A percentile compares a stretch with the other conserved stretches of the same genome.
Evolutionary conservation across 1,140 invertebrate species (phyloP).

Genomic region (Anoplolepis gracilipes): DNA sequence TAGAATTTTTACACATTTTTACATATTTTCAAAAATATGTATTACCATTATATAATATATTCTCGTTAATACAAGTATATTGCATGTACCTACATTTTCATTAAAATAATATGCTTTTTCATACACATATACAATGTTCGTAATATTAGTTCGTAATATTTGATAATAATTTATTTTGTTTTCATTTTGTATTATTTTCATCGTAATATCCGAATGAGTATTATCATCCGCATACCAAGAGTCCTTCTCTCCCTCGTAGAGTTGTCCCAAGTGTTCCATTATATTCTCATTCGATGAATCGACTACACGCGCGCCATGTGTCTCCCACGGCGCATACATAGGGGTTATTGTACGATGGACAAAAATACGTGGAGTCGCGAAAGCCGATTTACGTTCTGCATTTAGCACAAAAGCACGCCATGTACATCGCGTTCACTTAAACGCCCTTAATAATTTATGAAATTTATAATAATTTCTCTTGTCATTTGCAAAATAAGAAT

Average conservation of each 20-base stretch:
- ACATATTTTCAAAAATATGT: background rate
- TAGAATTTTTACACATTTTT: no score
- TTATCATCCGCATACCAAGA: slow-evolving; percentile 5
- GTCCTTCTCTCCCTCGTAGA: slow-evolving; percentile 19
- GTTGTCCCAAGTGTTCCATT: slow-evolving; percentile 30
- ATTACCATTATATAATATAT: background rate
- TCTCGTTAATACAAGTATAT: background rate
- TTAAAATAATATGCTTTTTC: slow-evolving; percentile 9
- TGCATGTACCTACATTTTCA: background rate
- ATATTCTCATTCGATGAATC: slow-evolving; percentile 60
- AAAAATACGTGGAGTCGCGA: slow-evolving; percentile 68
- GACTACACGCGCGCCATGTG: slow-evolving; percentile 38
- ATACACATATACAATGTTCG: background rate
- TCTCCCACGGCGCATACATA: slow-evolving; percentile 41
- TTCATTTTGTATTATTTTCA: background rate
- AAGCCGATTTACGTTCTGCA: slow-evolving; percentile 67
- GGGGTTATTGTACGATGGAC: slow-evolving; percentile 67
- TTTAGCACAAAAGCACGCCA: slow-evolving; percentile 61
- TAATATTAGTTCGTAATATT: slow-evolving; percentile 6
- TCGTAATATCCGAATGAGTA: slow-evolving; percentile 8
- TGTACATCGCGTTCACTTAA: background rate
- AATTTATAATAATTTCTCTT: background rate
- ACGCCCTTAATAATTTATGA: background rate
- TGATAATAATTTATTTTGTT: slow-evolving; percentile 45
- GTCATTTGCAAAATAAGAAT: background rate